phyloP scores from a whole-genome alignment of 2,888 invertebrate genomes.

The Conops quadrifasciatus region DNA sequence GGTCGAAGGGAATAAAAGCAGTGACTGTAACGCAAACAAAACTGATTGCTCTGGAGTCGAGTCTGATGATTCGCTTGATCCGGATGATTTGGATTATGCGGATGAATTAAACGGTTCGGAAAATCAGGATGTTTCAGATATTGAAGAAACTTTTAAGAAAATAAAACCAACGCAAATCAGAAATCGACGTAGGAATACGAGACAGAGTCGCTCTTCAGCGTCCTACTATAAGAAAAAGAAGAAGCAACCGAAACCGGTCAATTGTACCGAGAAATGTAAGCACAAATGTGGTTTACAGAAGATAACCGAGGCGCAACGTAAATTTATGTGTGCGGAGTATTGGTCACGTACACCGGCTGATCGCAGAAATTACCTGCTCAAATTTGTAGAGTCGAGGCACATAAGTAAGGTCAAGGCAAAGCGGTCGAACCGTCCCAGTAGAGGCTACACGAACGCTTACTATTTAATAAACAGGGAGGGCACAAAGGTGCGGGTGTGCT shows the following conservation, averaged over 20 bases:
- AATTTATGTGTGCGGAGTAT: constrained; percentile 39
- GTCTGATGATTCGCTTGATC: constrained; percentile 14
- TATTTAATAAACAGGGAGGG: constrained; percentile 37
- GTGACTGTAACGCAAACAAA: neutral
- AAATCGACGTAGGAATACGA: neutral
- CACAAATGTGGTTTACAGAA: constrained; percentile 40
- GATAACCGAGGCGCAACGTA: constrained; percentile 40
- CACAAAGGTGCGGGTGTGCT: constrained; percentile 39
- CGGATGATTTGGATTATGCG: constrained; percentile 29
- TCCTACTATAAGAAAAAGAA: constrained; percentile 14
- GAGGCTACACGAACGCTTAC: constrained; percentile 42
- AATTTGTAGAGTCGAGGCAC: constrained; percentile 39
- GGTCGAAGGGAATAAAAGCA: constrained; percentile 6
- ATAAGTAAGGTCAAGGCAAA: constrained; percentile 37
- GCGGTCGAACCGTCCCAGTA: constrained; percentile 30
- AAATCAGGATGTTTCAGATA: constrained; percentile 23
- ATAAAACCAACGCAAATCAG: neutral
- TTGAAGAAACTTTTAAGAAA: constrained; percentile 26
- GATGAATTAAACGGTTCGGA: constrained; percentile 29
- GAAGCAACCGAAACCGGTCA: constrained; percentile 35
- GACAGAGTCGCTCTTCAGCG: neutral
- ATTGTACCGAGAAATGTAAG: constrained; percentile 42
- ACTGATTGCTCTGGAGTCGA: neutral
- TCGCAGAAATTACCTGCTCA: constrained; percentile 37
- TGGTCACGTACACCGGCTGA: constrained; percentile 41